These are phyloP conservation scores for Oegoconia quadripuncta DNA, from an alignment of 2,888 invertebrate genomes.

Conservation along the genomic window DNA sequence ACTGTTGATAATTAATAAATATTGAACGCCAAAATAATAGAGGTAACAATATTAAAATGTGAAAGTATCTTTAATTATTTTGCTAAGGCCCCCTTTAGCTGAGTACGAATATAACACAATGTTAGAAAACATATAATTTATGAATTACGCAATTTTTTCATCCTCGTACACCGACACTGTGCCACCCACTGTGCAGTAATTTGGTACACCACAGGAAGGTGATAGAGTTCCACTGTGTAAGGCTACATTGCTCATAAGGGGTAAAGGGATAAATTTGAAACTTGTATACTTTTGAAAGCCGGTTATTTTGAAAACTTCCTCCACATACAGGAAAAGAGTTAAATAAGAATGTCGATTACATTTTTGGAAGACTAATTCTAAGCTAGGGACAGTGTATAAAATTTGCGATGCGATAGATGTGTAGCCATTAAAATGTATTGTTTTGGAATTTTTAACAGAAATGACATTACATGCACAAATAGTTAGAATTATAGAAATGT, in stretches of 20 bases:
- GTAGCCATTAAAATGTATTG: too few species aligned
- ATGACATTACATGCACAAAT: too few species aligned
- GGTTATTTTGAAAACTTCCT: slow-evolving; percentile 23
- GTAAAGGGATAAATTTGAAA: too few species aligned
- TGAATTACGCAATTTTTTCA: slow-evolving; percentile 22
- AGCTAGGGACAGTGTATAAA: too few species aligned
- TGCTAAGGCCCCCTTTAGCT: too few species aligned
- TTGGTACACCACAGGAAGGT: slow-evolving; percentile 45
- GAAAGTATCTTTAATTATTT: too few species aligned
- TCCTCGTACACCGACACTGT: slow-evolving; percentile 15
- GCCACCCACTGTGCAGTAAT: slow-evolving; percentile 59
- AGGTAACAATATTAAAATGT: too few species aligned
- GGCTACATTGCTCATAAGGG: slow-evolving; percentile 34
- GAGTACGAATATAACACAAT: background rate
- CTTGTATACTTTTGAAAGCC: too few species aligned
- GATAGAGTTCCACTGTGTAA: slow-evolving; percentile 39
- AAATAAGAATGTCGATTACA: slow-evolving; percentile 22
- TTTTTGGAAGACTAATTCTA: background rate
- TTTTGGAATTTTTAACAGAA: too few species aligned
- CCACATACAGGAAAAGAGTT: slow-evolving; percentile 38
- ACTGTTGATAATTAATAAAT: too few species aligned
- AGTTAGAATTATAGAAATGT: background rate
- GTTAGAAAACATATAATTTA: slow-evolving; percentile 19
- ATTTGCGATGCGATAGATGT: too few species aligned
- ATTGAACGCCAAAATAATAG: too few species aligned